A percentile compares a stretch with the other conserved stretches of the same genome.
These are phyloP conservation scores for Myotis lucifugus DNA, from an alignment of 2,113 vertebrate genomes.

Conservation along the genomic window DNA sequence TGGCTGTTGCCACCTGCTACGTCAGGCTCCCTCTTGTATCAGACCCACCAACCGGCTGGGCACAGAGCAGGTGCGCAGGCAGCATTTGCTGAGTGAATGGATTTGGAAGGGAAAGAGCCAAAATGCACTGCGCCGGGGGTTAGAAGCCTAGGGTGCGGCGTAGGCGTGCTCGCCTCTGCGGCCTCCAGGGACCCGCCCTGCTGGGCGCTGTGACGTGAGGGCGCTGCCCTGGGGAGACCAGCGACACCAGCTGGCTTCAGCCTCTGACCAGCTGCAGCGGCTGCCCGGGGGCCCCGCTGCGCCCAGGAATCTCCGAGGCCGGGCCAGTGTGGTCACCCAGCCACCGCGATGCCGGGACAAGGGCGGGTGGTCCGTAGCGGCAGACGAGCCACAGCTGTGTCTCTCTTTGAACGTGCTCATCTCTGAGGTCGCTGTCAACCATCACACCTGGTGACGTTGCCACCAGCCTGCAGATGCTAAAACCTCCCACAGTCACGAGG, in stretches of 20 bases:
- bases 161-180: neutral
- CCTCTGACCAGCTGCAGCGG: neutral
- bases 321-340: neutral
- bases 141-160: neutral
- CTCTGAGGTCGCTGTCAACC: neutral
- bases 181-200: too few relatives aligned
- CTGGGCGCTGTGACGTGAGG: too few relatives aligned
- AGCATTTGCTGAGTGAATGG: neutral
- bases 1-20: neutral
- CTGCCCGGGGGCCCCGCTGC: too few relatives aligned
- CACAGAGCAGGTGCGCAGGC: neutral
- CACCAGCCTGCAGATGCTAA: neutral
- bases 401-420: neutral
- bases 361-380: too few relatives aligned
- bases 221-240: neutral
- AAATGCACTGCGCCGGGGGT: neutral
- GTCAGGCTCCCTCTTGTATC: neutral
- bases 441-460: too few relatives aligned
- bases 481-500: fast-evolving
- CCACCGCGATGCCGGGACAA: neutral
- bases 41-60: neutral
- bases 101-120: neutral
- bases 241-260: neutral
- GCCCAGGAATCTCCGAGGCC: neutral
- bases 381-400: too few relatives aligned